These are phyloP conservation scores for Nowickia ferox DNA, from an alignment of 2,888 invertebrate genomes.

Conservation along the genomic window DNA sequence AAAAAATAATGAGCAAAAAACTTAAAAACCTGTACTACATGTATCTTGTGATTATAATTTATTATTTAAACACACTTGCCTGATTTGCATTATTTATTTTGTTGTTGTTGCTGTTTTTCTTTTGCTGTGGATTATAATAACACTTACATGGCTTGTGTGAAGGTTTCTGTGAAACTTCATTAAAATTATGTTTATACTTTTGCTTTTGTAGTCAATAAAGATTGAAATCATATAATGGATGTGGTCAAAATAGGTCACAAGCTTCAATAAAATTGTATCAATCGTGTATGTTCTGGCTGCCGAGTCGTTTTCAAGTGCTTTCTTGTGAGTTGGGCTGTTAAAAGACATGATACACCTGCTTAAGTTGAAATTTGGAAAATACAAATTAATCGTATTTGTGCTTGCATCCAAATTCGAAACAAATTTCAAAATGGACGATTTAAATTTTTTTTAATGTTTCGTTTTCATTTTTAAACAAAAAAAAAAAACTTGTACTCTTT, in stretches of 20 bases:
- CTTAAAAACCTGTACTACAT: background rate
- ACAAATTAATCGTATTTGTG: no score
- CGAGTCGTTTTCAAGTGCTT: no score
- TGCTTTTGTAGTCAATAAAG: background rate
- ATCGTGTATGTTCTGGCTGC: background rate
- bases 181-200: background rate
- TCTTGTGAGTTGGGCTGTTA: no score
- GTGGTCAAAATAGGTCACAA: background rate
- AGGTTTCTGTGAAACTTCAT: background rate
- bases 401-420: no score
- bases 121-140: background rate
- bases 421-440: no score
- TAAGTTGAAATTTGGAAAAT: no score
- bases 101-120: background rate
- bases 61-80: constrained; percentile 7
- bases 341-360: no score
- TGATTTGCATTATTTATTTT: constrained; percentile 9
- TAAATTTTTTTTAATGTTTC: no score
- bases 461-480: no score
- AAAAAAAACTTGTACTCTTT: no score
- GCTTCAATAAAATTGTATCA: background rate
- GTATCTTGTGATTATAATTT: constrained; percentile 25
- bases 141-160: background rate
- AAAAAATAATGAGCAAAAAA: constrained; percentile 30
- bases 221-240: background rate